Base-by-base conservation (phyloP, 1,140 invertebrate genomes). In the Drosophila subobscura region DNA sequence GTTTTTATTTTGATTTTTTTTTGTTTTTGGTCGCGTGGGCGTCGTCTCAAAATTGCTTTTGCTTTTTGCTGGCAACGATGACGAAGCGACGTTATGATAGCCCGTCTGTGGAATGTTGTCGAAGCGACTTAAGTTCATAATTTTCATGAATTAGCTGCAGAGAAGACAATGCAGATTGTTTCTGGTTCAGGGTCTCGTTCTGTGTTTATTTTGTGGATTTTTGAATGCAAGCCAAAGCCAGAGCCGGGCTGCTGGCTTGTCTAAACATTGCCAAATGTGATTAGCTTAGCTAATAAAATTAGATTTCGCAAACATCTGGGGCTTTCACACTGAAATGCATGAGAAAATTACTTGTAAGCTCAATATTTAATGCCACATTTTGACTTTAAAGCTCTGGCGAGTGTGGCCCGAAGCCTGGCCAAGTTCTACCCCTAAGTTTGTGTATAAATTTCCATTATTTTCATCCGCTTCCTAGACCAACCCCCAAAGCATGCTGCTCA, bases 31-130 rank as follows among this genome's bases (percentile, higher is more conserved):
- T 71, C 68, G 80, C 81, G 80, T 85, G 80, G 80, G 80, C 83
- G 80, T 85, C 80, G 73, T 76, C 29, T 65, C 50, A 67, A 85
- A 81, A 74, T 81, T 85, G 71, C 29, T 58, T 64, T 65, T 45
- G 53, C 40, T 44, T 58, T 51, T 27, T 23, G 10, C 37, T 25
- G 33, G 33, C 25, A 27, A 27, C 12, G 56, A 58, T 37, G 53
- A 54, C 65, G 47, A 45, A 49, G 49, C 71, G 37, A 55, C 75
- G 58, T 49, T 37, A 49, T 60, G 54, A 57, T 56, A 51, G 66
- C 14, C 25, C 4, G 61, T 7, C 50, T 56, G 40, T 67, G 80
- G 79, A 85, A 84, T 85, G 80, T 61, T 50, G 70, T 42, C 57
- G 56, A 46, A 63, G 54, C 57, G 40, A 10, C 52, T 16, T 42